Base-by-base conservation (phyloP, 2,797 vertebrate species). In the Chaunax sp. region DNA sequence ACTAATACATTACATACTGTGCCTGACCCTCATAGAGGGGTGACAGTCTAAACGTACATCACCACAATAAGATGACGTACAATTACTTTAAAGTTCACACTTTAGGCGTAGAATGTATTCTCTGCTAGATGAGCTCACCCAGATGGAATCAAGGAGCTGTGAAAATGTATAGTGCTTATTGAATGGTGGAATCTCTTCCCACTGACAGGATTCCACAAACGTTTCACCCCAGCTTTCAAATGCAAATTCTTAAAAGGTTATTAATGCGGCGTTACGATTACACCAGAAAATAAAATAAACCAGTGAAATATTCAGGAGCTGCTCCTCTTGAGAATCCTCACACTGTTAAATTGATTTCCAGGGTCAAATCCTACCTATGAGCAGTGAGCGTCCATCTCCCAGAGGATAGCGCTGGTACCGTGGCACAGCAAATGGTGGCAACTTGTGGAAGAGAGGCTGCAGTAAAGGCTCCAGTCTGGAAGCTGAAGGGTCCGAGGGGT, bases 401-500 rank as follows among this genome's bases (percentile, higher is more conserved):
- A 98, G 87, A 0, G 98, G 98, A 87, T 97, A 96, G 71, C 96
- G 95, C 90, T 99, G 98, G 90, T 99, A 99, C 59, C 97, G 94
- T 0, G 98, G 96, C 67, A 99, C 95, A 1, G 94, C 91, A 76
- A 96, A 95, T 0, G 98, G 97, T 3, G 97, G 95, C 83, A 99
- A 84, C 68, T 96, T 95, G 80, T 98, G 97, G 90, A 99, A 99
- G 55, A 89, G 89, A 67, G 95, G 93, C 88, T 98, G 95, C 81
- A 99, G 88, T 50, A 99, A 87, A 0, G 98, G 97, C 87, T 99
- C 98, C 4, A 99, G 94, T 72, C 98, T 91, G 45, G 96, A 98
- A 47, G 98, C 97, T 0, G 97, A 99, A 5, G 98, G 98, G 85
- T 99, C 98, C 18, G 98, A 98, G 1, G 97, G 97, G 78, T 96